Evolutionary conservation across 2,113 vertebrate species (phyloP).

Genomic region (Sakesphorus luctuosus): DNA sequence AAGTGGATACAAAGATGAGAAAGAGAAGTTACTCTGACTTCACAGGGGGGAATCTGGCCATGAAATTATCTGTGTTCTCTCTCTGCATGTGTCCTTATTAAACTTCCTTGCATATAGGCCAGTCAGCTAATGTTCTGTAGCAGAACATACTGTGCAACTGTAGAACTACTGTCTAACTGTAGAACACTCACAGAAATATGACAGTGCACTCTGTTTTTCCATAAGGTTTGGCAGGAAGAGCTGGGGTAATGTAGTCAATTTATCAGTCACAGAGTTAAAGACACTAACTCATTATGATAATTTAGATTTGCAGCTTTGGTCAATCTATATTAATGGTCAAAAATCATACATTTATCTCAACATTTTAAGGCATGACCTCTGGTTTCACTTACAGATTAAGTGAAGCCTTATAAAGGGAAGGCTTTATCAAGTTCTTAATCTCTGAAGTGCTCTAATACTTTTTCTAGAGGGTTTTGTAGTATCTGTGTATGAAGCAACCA

Average conservation of each 20-base stretch:
- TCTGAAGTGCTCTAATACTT: neutral
- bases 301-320: neutral
- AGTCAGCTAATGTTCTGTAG: neutral
- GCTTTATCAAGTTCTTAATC: neutral
- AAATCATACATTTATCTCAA: neutral
- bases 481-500: rapidly evolving
- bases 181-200: neutral
- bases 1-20: neutral
- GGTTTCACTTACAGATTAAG: neutral
- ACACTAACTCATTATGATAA: neutral
- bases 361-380: neutral
- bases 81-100: neutral
- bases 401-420: neutral
- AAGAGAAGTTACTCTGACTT: neutral
- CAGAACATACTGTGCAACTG: neutral
- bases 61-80: neutral
- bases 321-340: neutral
- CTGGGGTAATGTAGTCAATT: neutral
- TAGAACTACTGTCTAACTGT: neutral
- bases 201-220: neutral
- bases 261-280: neutral
- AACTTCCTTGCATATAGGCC: neutral
- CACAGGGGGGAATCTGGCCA: neutral
- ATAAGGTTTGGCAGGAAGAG: neutral
- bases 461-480: neutral